Evolutionary conservation across 2,113 vertebrate genomes (phyloP), one percentile per base, ranked within the genome.

Genomic region (Thymallus thymallus): DNA sequence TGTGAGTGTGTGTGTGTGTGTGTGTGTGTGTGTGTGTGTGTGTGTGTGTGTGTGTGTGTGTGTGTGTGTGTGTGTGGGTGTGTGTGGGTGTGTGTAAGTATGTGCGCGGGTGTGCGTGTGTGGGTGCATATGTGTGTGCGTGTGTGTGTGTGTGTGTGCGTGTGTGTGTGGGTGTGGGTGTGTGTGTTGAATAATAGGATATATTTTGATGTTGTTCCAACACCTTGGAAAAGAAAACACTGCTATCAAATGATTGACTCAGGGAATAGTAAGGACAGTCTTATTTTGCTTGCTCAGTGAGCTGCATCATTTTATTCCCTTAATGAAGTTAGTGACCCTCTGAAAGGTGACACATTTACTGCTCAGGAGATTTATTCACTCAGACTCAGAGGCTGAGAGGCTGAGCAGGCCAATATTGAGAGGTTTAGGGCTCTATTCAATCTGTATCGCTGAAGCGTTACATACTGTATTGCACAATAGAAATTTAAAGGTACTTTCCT

Each of bases 321-420:
- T 92, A 93, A 94, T 93, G 91, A 94, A 94, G 91, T 91, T 91
- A 92, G 89, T 93, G 92, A 93, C 92, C 92, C 91, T 91, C 82
- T 88, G 88, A 93, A 93, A 92, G 93, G 90, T 93, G 92, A 93
- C 92, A 92, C 90, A 86, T 93, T 93, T 91, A 92, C 88, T 87
- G 80, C 93, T 89, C 84, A 69, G 78, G 85, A 91, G 90, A 94
- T 92, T 92, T 93, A 93, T 89, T 88, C 90, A 91, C 90, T 91
- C 80, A 85, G 84, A 82, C 83, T 90, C 85, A 76, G 76, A 88
- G 85, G 88, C 88, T 88, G 77, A 81, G 83, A 51, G 14, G 48
- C 48, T 51, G 48, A 51, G 48, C 16, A 18, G 48, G 86, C 87
- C 87, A 88, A 85, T 89, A 90, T 85, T 82, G 90, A 90, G 85